Evolutionary conservation across 1,140 invertebrate genomes (phyloP).

Genomic region (Trichonephila clavipes): DNA sequence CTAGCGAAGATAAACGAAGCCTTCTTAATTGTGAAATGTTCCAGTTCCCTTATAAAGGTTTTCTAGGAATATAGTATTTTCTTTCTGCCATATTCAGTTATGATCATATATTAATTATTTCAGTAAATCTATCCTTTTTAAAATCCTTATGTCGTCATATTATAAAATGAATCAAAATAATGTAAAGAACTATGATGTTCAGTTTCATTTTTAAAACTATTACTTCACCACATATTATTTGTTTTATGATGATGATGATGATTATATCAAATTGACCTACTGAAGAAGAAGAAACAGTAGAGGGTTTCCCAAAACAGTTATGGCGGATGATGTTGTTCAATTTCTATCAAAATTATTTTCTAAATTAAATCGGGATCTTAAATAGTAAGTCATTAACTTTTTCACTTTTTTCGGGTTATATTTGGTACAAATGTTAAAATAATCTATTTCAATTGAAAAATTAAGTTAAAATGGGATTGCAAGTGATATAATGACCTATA

Average conservation of each 20-base stretch:
- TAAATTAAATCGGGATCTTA: conserved; percentile 62
- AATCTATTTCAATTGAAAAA: not conserved
- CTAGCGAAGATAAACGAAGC: too few species aligned
- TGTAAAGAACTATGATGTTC: too few species aligned
- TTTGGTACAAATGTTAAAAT: not conserved
- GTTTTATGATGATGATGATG: not conserved
- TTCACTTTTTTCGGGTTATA: not conserved
- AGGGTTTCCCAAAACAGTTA: conserved; percentile 67
- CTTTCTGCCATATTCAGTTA: too few species aligned
- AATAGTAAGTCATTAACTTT: conserved; percentile 49
- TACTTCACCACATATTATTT: not conserved
- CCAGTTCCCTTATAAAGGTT: too few species aligned
- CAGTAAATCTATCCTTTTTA: too few species aligned
- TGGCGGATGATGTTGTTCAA: conserved; percentile 72
- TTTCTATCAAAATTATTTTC: conserved; percentile 66
- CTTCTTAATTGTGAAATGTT: too few species aligned
- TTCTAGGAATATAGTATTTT: too few species aligned
- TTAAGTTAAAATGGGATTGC: not conserved
- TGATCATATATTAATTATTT: too few species aligned
- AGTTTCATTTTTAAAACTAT: not conserved
- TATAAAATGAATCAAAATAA: too few species aligned
- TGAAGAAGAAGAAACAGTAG: conserved; percentile 69
- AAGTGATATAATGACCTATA: not conserved
- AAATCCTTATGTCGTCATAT: too few species aligned
- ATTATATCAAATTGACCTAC: conserved; percentile 60